A percentile compares a stretch with the other conserved stretches of the same genome.
Evolutionary conservation across 1,140 invertebrate genomes (phyloP).

Genomic region (Musca domestica): DNA sequence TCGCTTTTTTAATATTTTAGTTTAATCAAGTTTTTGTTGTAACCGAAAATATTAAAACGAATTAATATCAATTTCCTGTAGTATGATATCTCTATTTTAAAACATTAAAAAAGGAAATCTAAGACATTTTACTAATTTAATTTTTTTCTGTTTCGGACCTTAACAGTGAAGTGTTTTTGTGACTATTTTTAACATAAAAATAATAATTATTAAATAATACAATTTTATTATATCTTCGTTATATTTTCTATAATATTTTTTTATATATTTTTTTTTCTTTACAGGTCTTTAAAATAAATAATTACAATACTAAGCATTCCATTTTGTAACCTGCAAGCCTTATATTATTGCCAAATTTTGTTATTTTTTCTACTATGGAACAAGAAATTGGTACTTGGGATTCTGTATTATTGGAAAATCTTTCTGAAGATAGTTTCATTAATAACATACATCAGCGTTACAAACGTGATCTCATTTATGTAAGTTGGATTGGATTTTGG

Average conservation of each 20-base stretch:
- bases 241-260: neutral
- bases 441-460: slow-evolving; percentile 74
- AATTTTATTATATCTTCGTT: no score
- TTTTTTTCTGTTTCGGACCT: no score
- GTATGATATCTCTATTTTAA: no score
- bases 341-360: neutral
- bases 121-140: no score
- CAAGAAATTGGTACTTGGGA: slow-evolving; percentile 69
- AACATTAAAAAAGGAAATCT: no score
- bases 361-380: slow-evolving; percentile 38
- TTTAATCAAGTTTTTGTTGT: no score
- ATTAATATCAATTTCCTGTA: no score
- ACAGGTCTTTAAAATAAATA: neutral
- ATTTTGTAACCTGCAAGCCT: neutral
- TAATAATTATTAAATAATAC: no score
- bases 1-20: no score
- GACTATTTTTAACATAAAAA: no score
- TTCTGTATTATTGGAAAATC: slow-evolving; percentile 71
- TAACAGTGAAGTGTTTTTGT: no score
- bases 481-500: slow-evolving; percentile 66
- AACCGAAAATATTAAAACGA: no score
- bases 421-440: slow-evolving; percentile 73
- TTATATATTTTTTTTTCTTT: neutral
- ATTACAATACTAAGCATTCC: neutral
- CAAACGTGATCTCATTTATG: slow-evolving; percentile 77